These are phyloP conservation scores for Hydrolagus affinis DNA, from an alignment of 2,113 vertebrate species.

Conservation along the genomic window DNA sequence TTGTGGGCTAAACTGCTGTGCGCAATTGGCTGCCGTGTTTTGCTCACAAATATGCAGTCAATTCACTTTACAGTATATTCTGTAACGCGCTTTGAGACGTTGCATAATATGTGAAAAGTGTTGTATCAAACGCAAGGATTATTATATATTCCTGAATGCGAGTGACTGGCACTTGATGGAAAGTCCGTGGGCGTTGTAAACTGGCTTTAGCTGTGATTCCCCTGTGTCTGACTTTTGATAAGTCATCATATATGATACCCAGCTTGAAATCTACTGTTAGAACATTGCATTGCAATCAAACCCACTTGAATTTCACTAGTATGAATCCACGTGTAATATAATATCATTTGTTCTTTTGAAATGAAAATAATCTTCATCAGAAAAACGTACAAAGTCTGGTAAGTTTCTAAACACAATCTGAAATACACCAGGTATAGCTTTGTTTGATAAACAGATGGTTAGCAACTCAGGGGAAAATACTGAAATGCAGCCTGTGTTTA, in stretches of 20 bases:
- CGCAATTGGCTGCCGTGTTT: too few species aligned
- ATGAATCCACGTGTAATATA: not conserved
- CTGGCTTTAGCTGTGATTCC: too few species aligned
- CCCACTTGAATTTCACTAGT: not conserved
- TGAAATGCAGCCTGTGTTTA: not conserved
- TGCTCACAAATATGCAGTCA: too few species aligned
- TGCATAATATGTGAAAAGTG: too few species aligned
- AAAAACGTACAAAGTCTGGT: not conserved
- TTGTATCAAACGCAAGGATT: too few species aligned
- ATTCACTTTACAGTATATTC: too few species aligned
- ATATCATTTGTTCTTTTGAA: not conserved
- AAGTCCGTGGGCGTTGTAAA: too few species aligned
- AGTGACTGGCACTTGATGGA: too few species aligned
- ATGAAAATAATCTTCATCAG: not conserved
- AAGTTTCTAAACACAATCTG: not conserved
- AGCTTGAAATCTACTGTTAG: not conserved
- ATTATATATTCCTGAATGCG: too few species aligned
- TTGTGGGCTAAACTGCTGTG: too few species aligned
- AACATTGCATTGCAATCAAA: not conserved
- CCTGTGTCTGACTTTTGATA: not conserved
- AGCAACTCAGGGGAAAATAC: not conserved
- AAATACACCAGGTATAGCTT: not conserved
- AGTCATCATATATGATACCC: not conserved
- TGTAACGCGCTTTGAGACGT: too few species aligned
- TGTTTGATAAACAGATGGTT: constrained; percentile 20